Base-by-base conservation (phyloP, 1,140 invertebrate species). In the Zaprionus africanus region DNA sequence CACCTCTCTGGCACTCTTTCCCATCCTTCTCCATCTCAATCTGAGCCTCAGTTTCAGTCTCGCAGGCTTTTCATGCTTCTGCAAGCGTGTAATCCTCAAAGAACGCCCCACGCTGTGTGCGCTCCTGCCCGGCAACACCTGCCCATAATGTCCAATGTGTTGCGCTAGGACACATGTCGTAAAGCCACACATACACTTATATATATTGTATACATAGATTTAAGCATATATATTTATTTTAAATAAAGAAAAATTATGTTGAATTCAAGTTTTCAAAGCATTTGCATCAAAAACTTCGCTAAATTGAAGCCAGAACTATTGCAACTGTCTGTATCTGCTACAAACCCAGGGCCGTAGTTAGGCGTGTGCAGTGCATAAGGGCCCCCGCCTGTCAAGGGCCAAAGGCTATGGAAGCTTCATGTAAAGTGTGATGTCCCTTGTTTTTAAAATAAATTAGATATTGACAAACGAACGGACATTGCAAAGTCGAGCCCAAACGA, bases 31-130 rank as follows among this genome's bases (percentile, higher is more conserved):
- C 38, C n/a, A 46, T 34, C 54, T 7, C 38, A 49, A 26, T 12
- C 41, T 17, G 4, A 19, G 11, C 19, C 54, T 49, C 26, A 66
- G 58, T 57, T 56, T 26, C 19, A 65, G 51, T 56, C 51, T 56
- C 61, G 24, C 41, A 63, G 54, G 67, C 67, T 64, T 43, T 78
- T 88, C 77, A 77, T 67, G 85, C 84, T 88, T 53, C 56, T 71
- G 62, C 64, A 38, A 69, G 85, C 85, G 43, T 53, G 59, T 84
- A 90, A 88, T 88, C 78, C 65, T 84, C 75, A 86, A 82, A 73
- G 78, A n/a, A 38, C 28, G 41, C 68, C 46, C 46, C 46, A 22
- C 46, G 46, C 46, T 22, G 46, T 24, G 19, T 12, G 46, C 22
- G 46, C 49, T 74, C 9, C 51, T 26, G 51, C 51, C 66, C 19